phyloP scores from a whole-genome alignment of 2,888 invertebrate genomes.

The Lottia gigantea region DNA sequence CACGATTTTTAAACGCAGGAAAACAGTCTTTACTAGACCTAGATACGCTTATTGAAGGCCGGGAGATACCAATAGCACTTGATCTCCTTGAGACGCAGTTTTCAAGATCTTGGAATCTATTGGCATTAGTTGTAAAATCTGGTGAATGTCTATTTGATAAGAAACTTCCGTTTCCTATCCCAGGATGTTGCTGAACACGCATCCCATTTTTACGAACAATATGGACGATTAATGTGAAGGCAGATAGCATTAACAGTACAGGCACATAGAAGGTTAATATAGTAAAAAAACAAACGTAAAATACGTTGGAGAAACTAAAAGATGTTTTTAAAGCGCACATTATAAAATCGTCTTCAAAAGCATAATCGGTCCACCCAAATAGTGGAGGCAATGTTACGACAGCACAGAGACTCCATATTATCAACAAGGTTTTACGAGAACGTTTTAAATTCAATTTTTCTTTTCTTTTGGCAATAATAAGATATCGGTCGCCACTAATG shows the following conservation, averaged over 20 bases:
- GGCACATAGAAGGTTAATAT: slow-evolving; percentile 51
- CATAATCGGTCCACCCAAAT: slow-evolving; percentile 40
- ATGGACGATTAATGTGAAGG: slow-evolving; percentile 47
- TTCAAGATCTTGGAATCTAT: too few species aligned
- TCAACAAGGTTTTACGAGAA: slow-evolving; percentile 38
- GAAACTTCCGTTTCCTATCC: slow-evolving; percentile 27
- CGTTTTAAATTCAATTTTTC: slow-evolving; percentile 46
- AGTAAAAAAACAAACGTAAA: slow-evolving; percentile 35
- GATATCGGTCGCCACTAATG: slow-evolving; percentile 57
- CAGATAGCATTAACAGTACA: slow-evolving; percentile 41
- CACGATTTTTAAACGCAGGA: background rate
- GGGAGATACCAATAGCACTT: too few species aligned
- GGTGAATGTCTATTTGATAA: slow-evolving; percentile 29
- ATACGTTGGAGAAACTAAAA: slow-evolving; percentile 21
- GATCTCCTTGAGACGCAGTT: too few species aligned
- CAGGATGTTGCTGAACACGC: slow-evolving; percentile 41
- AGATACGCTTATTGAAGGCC: background rate
- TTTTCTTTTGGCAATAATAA: slow-evolving; percentile 50
- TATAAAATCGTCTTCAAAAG: slow-evolving; percentile 24
- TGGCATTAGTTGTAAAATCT: slow-evolving; percentile 24
- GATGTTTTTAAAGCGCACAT: slow-evolving; percentile 28
- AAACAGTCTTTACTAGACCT: background rate
- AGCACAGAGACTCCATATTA: slow-evolving; percentile 42
- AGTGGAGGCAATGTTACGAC: slow-evolving; percentile 41
- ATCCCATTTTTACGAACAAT: slow-evolving; percentile 43